Percentiles rank a stretch among this genome's conserved stretches.
These are phyloP conservation scores for Machimus rusticus DNA, from an alignment of 2,888 invertebrate species.

Conservation along the genomic window DNA sequence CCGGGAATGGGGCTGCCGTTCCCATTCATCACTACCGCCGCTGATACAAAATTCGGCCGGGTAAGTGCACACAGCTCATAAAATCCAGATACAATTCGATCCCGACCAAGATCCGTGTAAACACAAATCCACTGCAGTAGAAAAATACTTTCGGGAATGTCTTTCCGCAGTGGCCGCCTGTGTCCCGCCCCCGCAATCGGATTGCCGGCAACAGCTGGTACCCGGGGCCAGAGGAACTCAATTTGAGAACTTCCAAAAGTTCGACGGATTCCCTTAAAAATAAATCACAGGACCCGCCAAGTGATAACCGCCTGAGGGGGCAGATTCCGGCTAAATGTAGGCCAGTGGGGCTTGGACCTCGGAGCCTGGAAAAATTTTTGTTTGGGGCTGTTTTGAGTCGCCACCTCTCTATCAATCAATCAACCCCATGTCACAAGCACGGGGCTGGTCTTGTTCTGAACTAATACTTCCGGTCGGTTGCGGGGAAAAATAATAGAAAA, in stretches of 20 bases:
- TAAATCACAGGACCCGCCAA: slow-evolving; percentile 1
- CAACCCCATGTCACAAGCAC: neutral
- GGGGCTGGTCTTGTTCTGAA: neutral
- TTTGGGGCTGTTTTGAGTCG: neutral
- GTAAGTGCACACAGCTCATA: neutral
- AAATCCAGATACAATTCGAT: neutral
- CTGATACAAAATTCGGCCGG: neutral
- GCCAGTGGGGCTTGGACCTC: neutral
- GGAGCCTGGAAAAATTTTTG: neutral
- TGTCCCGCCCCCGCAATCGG: neutral
- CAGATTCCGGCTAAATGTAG: neutral
- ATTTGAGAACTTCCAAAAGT: neutral
- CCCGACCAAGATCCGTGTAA: neutral
- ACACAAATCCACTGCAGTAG: slow-evolving; percentile 6
- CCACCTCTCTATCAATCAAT: slow-evolving; percentile 6
- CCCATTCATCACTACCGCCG: neutral
- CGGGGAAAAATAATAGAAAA: neutral
- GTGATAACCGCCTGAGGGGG: neutral
- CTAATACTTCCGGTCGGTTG: neutral
- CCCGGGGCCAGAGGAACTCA: neutral
- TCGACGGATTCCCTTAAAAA: neutral
- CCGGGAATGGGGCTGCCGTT: neutral
- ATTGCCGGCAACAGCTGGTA: neutral
- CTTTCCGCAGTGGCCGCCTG: neutral
- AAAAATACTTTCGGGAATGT: neutral